Conservation (phyloP, 2,888 invertebrate genomes). For the Sicus ferrugineus region DNA sequence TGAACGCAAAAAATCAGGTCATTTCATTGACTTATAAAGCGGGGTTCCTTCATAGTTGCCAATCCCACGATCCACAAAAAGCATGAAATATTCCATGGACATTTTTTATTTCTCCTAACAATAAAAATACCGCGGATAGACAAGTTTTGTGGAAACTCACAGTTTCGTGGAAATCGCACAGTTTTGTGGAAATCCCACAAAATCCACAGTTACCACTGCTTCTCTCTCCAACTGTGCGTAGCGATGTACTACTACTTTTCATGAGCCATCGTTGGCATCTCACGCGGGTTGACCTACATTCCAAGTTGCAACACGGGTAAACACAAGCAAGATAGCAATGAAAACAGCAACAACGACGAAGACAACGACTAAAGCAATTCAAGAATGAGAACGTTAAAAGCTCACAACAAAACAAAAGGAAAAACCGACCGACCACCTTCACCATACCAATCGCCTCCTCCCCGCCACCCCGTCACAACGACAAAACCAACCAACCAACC, state of each 20-base stretch:
- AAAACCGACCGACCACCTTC: background rate
- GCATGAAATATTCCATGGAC: no score
- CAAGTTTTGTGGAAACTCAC: no score
- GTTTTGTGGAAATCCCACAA: no score
- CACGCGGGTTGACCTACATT: conserved; percentile 38
- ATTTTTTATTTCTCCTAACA: no score
- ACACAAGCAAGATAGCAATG: conserved; percentile 14
- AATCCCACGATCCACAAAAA: no score
- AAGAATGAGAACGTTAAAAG: background rate
- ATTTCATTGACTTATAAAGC: no score
- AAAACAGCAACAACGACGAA: conserved; percentile 1
- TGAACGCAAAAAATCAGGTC: no score
- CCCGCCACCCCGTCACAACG: background rate
- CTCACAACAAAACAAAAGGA: background rate
- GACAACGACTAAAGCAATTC: background rate
- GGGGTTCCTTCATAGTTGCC: no score
- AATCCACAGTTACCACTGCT: no score
- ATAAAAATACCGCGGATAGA: no score
- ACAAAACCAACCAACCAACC: conserved; percentile 1
- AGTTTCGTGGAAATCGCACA: no score
- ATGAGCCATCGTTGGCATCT: conserved; percentile 25
- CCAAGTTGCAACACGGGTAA: conserved; percentile 37
- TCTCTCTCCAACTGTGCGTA: background rate
- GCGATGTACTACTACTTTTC: background rate
- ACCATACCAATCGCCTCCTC: background rate